Percentiles rank a stretch among this genome's conserved stretches.
Conservation (phyloP, 2,797 vertebrate species). For the Ispidina lecontei region DNA sequence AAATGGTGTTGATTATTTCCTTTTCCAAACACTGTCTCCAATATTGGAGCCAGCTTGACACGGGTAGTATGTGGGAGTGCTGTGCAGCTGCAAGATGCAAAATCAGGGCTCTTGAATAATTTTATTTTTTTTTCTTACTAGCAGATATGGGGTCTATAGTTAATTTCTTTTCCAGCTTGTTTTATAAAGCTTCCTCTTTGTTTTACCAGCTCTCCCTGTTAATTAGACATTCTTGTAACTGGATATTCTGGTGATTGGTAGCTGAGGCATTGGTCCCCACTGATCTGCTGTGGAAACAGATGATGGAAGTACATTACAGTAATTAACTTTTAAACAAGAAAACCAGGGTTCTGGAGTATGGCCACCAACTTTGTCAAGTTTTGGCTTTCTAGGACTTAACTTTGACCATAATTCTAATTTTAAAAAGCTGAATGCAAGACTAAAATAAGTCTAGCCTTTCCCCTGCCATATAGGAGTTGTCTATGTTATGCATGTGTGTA, state of each 20-base stretch:
- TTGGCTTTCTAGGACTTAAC: not conserved
- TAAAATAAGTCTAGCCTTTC: not conserved
- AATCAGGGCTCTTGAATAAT: slow-evolving; percentile 59
- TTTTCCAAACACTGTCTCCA: slow-evolving; percentile 61
- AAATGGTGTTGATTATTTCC: slow-evolving; percentile 77
- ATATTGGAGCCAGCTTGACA: slow-evolving; percentile 60
- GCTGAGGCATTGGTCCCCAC: slow-evolving; percentile 34
- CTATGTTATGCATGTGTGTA: not conserved
- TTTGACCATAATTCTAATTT: not conserved
- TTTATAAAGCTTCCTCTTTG: slow-evolving; percentile 63
- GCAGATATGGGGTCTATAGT: slow-evolving; percentile 60
- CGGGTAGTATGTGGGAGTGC: slow-evolving; percentile 29
- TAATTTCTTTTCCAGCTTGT: slow-evolving; percentile 62
- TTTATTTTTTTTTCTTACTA: slow-evolving; percentile 33
- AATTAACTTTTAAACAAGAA: slow-evolving; percentile 14
- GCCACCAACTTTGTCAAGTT: not conserved
- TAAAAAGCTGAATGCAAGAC: not conserved
- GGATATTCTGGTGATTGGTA: slow-evolving; percentile 59
- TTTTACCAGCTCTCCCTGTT: slow-evolving; percentile 53
- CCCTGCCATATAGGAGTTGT: not conserved
- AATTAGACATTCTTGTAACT: slow-evolving; percentile 64
- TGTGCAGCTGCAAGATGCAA: slow-evolving; percentile 75
- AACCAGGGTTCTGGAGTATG: not conserved
- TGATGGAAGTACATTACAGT: not conserved
- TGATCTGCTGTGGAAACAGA: slow-evolving; percentile 57